A percentile compares a stretch with the other conserved stretches of the same genome.
These are phyloP conservation scores for Akabosia matsudoensis DNA, from an alignment of 1,140 invertebrate species.

Conservation along the genomic window DNA sequence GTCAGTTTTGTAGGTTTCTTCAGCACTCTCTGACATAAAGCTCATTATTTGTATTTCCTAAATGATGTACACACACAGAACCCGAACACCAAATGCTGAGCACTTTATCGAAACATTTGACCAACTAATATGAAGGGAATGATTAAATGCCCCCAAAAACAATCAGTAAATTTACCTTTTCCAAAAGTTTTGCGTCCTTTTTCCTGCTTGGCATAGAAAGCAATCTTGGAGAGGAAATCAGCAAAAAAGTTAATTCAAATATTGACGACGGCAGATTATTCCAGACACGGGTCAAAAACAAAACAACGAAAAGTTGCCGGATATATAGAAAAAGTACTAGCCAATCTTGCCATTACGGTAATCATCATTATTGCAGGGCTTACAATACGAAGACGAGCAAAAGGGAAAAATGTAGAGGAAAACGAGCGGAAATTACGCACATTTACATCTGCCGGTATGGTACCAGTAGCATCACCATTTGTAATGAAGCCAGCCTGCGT, in stretches of 20 bases:
- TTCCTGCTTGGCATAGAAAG: no score
- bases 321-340: background rate
- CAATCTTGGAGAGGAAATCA: background rate
- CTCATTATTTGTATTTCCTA: slow-evolving; percentile 25
- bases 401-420: slow-evolving; percentile 15
- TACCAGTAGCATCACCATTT: background rate
- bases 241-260: slow-evolving; percentile 1
- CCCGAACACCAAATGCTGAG: background rate
- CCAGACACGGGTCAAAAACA: background rate
- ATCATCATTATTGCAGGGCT: background rate
- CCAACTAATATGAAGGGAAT: background rate
- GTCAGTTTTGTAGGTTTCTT: slow-evolving; percentile 22
- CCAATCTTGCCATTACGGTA: background rate
- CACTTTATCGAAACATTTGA: background rate
- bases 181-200: no score
- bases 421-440: slow-evolving; percentile 39
- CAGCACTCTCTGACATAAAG: slow-evolving; percentile 16
- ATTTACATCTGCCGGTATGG: slow-evolving; percentile 35
- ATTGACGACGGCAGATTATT: background rate
- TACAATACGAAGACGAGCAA: background rate
- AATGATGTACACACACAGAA: slow-evolving; percentile 1
- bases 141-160: slow-evolving; percentile 11
- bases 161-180: no score
- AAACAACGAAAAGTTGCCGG: background rate
- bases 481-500: background rate